Evolutionary conservation across 2,888 invertebrate genomes (phyloP), one percentile per base, ranked within the genome.

Genomic region (Laothoe populi): DNA sequence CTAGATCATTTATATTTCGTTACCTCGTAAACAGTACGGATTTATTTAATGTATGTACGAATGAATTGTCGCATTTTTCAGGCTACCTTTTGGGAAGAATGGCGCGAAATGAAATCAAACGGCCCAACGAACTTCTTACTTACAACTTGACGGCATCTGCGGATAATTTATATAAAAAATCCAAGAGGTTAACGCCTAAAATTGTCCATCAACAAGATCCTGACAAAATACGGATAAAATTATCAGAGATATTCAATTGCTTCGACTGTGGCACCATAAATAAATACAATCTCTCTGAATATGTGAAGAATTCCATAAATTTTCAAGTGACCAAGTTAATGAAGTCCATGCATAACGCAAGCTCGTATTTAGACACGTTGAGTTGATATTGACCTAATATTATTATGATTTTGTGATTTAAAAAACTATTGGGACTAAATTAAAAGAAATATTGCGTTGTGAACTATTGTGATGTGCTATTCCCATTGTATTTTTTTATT

Each of bases 41-140:
- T 44, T 8, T 7, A 44, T 19, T 21, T 10, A 2, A 21, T 59
- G 7, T 24, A n/a, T n/a, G n/a, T n/a, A 31, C 31, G 7, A 1
- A 21, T 2, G 21, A 35, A 24, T 26, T 11, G 21, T 44, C 1
- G 42, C 4, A 63, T 63, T 66, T 85, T 88, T 31, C 86, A 91
- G 91, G 91, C 48, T 91, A 89, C 68, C 70, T 90, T 40, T 68
- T 91, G 42, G 90, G 90, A 0, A 82, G 86, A 7, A 85, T 85
- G 82, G 81, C 87, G 5, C 84, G 81, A 5, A 79, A 70, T 26
- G 87, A 86, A 59, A 73, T 82, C 45, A 82, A 79, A 42, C 80
- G 81, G 26, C 75, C 62, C 61, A 81, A 81, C 63, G 88, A 86
- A 44, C 71, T 90, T 13, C 69, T 88, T 8, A 81, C 88, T 1